Base-by-base conservation (phyloP, 1,140 invertebrate species). In the Chymomyza costata region DNA sequence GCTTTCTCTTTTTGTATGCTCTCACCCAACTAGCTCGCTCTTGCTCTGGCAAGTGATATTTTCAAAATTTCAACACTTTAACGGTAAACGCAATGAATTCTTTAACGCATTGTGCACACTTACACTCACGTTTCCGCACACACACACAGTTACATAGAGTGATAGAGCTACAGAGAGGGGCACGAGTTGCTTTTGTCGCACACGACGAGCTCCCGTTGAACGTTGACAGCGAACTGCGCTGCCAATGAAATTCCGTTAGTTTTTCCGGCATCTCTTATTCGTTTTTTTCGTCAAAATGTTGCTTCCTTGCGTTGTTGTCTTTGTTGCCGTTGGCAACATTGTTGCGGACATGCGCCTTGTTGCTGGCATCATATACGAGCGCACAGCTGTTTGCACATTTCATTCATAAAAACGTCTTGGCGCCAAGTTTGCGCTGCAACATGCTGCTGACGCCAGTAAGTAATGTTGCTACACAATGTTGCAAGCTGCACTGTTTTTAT, bases 171-270 rank as follows among this genome's bases (percentile, higher is more conserved):
- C n/a, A n/a, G 13, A 49, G 28, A 5, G 38, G n/a, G 6, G 34
- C 43, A 53, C 46, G 45, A n/a, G n/a, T n/a, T n/a, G n/a, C n/a
- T n/a, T n/a, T n/a, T n/a, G n/a, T 65, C 55, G 56, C 50, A 34
- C 51, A 60, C 57, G 61, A 61, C n/a, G n/a, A n/a, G n/a, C n/a
- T n/a, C 59, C 47, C 58, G 53, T 61, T 56, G 62, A 62, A 56
- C 47, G 62, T 47, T 65, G 62, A 51, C 58, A 55, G 58, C 48
- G 58, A 56, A 65, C 62, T 65, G 62, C 59, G 62, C 62, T 47
- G 46, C 62, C 48, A 57, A 41, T 52, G 46, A 34, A 44, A 52
- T 31, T 47, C 32, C 34, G 51, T 17, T 44, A 55, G 51, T 13
- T 65, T 59, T 65, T 65, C 46, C 51, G 62, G 38, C 58, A n/a